Evolutionary conservation across 2,797 vertebrate species (phyloP).

Genomic region (Leptodactylus fallax): DNA sequence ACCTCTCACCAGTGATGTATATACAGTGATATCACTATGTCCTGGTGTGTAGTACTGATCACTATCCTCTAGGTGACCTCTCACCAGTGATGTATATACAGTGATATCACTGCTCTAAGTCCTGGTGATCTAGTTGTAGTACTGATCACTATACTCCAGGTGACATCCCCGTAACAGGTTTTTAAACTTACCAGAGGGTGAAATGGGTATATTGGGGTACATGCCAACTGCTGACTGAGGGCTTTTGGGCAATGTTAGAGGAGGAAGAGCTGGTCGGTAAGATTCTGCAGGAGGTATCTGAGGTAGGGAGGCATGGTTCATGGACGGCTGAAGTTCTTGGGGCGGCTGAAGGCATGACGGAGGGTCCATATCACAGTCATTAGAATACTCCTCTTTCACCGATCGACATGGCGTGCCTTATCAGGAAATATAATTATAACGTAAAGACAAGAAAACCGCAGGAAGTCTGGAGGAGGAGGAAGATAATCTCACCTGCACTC

Average conservation of each 20-base stretch:
- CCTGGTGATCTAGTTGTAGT: neutral
- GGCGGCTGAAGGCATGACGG: conserved; percentile 71
- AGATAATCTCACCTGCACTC: conserved; percentile 71
- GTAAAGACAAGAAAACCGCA: neutral
- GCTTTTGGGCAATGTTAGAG: conserved; percentile 71
- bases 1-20: too few relatives aligned
- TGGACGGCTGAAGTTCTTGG: conserved; percentile 71
- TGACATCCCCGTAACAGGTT: neutral
- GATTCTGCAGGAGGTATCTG: conserved; percentile 66
- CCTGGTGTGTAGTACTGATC: neutral
- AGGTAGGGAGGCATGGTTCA: conserved; percentile 68
- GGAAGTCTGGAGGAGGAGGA: neutral
- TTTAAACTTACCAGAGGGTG: conserved; percentile 72
- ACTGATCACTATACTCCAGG: neutral
- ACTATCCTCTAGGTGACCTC: too few relatives aligned
- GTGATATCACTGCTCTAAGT: too few relatives aligned
- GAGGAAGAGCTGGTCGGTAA: conserved; percentile 72
- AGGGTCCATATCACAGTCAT: conserved; percentile 81
- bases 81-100: neutral
- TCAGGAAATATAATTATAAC: neutral
- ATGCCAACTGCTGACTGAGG: conserved; percentile 66
- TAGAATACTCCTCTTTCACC: conserved; percentile 83
- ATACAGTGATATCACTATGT: too few relatives aligned
- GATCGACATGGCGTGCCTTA: conserved; percentile 68
- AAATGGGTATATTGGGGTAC: conserved; percentile 75